Base-by-base conservation (phyloP, 2,888 invertebrate genomes). In the Julus scanicus region DNA sequence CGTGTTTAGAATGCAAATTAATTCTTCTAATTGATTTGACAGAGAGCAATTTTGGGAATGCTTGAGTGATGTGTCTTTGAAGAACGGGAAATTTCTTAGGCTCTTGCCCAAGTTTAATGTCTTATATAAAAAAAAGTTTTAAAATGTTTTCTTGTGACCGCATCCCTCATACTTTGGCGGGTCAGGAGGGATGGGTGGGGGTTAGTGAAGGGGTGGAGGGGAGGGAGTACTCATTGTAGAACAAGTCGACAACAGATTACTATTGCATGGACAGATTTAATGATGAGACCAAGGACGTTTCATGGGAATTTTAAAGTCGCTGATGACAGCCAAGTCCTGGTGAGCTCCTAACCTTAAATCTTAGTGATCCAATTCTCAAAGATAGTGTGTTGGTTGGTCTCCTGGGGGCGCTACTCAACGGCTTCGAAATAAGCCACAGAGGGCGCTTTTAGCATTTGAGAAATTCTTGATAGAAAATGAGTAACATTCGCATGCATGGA, bases 41-140 rank as follows among this genome's bases (percentile, higher is more conserved):
- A 57, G 57, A 57, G 5, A 17, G 53, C 57, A n/a, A n/a, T 57
- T 57, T 57, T n/a, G 57, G 17, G 57, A 57, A 57, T 57, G 57
- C 57, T 57, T 57, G 57, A 57, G 57, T 57, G 57, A 57, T 57
- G 57, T 57, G 57, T 17, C 57, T 57, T 57, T 57, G 57, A 57
- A n/a, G 17, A n/a, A n/a, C 57, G 53, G 53, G 53, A 15, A n/a
- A n/a, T 57, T 57, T 5, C n/a, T 57, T 57, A n/a, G 57, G 15
- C 57, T n/a, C 44, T 44, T 44, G 17, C 57, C 15, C 6, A 15
- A 11, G 2, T 53, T 53, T 53, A 15, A 53, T 53, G 53, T 53
- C 53, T 53, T 53, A 48, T 5, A 48, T n/a, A n/a, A n/a, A n/a
- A n/a, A 48, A 48, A 48, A 53, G 13, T 9, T 53, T 13, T 11